Conservation (phyloP, 2,113 vertebrate species). For the Tenebrosternarchus preto region DNA sequence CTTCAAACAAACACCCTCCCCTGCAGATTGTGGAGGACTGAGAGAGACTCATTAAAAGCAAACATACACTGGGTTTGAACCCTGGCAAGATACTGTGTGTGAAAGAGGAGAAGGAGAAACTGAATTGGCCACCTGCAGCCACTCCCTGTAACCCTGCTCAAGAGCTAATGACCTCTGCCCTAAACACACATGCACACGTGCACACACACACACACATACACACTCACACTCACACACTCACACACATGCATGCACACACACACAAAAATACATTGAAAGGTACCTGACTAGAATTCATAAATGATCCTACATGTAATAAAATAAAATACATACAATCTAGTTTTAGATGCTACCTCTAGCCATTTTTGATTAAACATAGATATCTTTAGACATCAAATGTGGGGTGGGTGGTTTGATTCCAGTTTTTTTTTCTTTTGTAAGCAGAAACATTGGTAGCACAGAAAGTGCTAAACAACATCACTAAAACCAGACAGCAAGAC, state of each 20-base stretch:
- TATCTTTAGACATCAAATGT: neutral
- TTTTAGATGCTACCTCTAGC: neutral
- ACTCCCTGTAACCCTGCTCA: constrained; percentile 21
- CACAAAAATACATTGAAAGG: too few species aligned
- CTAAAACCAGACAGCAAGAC: neutral
- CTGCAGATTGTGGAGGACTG: constrained; percentile 24
- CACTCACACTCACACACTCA: constrained; percentile 7
- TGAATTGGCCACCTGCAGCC: constrained; percentile 50
- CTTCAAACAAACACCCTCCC: constrained; percentile 35
- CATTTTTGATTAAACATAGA: neutral
- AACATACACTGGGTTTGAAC: constrained; percentile 30
- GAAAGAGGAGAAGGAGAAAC: constrained; percentile 35
- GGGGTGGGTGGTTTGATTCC: neutral
- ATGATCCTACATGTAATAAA: neutral
- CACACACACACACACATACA: constrained; percentile 27
- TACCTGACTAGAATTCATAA: neutral
- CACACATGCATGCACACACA: neutral
- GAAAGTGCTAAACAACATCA: too few species aligned
- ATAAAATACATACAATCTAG: neutral
- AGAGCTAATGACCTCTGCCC: constrained; percentile 39
- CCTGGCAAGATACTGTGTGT: constrained; percentile 16
- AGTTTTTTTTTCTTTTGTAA: too few species aligned
- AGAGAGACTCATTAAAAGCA: constrained; percentile 53
- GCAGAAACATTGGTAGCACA: too few species aligned
- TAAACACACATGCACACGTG: neutral